These are phyloP conservation scores for Melopsittacus undulatus DNA, from an alignment of 2,797 vertebrate genomes.

Conservation along the genomic window DNA sequence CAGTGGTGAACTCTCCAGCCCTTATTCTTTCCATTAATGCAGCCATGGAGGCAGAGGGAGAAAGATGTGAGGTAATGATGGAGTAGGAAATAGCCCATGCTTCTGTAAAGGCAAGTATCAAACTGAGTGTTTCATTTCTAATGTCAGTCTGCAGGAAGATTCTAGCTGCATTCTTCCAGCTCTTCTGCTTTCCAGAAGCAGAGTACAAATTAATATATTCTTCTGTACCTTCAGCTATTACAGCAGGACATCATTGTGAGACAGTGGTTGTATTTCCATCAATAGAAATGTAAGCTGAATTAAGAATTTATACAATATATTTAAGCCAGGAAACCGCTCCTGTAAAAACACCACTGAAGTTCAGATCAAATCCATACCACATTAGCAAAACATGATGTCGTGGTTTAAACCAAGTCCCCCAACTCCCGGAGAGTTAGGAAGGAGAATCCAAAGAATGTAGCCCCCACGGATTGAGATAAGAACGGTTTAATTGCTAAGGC, in stretches of 20 bases:
- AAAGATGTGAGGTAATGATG: neutral
- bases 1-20: neutral
- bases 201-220: neutral
- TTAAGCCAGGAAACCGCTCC: neutral
- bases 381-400: neutral
- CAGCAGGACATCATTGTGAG: neutral
- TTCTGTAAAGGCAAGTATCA: neutral
- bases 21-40: neutral
- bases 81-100: neutral
- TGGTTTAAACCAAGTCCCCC: too few species aligned
- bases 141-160: neutral
- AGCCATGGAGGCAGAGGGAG: neutral
- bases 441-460: too few species aligned
- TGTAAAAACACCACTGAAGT: neutral
- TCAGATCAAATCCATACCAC: neutral
- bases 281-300: neutral
- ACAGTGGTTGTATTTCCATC: neutral
- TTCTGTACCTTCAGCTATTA: neutral
- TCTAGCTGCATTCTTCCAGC: neutral
- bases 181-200: neutral
- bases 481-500: too few species aligned
- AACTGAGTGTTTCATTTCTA: neutral
- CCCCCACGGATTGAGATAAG: too few species aligned
- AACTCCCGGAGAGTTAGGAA: too few species aligned
- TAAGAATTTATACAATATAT: neutral